A percentile compares a stretch with the other conserved stretches of the same genome.
Conservation (phyloP, 1,140 invertebrate genomes). For the Lordiphosa clarofinis region DNA sequence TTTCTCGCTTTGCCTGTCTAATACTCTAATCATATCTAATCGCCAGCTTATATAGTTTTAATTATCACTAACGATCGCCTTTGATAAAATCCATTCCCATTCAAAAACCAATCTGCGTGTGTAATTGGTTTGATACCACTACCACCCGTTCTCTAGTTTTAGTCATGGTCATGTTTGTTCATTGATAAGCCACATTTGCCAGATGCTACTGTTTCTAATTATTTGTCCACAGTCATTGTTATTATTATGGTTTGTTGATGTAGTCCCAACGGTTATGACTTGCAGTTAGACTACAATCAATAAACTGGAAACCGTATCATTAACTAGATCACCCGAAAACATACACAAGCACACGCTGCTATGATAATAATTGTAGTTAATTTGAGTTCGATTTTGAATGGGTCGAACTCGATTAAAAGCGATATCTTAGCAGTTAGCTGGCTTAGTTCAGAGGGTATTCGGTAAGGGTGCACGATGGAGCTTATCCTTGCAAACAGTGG, state of each 20-base stretch:
- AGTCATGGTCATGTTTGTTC: slow-evolving; percentile 25
- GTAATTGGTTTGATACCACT: slow-evolving; percentile 35
- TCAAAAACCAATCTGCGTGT: slow-evolving; percentile 25
- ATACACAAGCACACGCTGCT: too few relatives aligned
- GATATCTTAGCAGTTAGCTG: too few relatives aligned
- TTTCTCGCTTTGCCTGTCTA: background rate
- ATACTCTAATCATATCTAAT: slow-evolving; percentile 29
- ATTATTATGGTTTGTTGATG: slow-evolving; percentile 29
- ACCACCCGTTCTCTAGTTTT: background rate
- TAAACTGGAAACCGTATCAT: too few relatives aligned
- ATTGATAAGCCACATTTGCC: slow-evolving; percentile 28
- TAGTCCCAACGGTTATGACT: background rate
- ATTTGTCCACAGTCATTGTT: slow-evolving; percentile 35
- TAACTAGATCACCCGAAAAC: too few relatives aligned
- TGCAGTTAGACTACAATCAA: background rate
- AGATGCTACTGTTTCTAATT: slow-evolving; percentile 15
- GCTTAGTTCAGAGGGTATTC: too few relatives aligned
- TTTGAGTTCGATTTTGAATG: too few relatives aligned
- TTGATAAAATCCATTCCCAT: slow-evolving; percentile 34
- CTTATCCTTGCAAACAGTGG: background rate
- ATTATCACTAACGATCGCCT: slow-evolving; percentile 39
- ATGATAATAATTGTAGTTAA: too few relatives aligned
- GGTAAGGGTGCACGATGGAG: too few relatives aligned
- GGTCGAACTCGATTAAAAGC: too few relatives aligned
- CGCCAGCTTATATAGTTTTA: slow-evolving; percentile 23